Percentiles rank a stretch among this genome's conserved stretches.
phyloP scores from a whole-genome alignment of 2,797 vertebrate species.

The Pempheris klunzingeri region DNA sequence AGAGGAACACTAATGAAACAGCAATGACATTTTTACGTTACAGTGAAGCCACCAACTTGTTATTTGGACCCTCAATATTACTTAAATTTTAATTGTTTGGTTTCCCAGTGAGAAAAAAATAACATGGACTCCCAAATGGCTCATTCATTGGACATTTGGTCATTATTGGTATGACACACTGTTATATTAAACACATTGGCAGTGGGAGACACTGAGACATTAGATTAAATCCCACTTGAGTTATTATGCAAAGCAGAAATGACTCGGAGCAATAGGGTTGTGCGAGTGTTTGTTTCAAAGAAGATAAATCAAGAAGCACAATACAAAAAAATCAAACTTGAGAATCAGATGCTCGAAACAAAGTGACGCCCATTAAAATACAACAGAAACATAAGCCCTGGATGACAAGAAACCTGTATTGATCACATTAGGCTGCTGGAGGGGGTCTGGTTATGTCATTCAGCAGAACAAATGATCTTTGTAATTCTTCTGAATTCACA shows the following conservation, averaged over 20 bases:
- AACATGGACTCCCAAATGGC: neutral
- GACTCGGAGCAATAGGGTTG: neutral
- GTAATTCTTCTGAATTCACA: neutral
- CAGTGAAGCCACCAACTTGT: neutral
- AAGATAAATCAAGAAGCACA: slow-evolving; percentile 3
- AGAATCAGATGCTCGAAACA: neutral
- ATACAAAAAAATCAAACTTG: neutral
- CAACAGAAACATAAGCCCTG: neutral
- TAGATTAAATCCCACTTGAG: neutral
- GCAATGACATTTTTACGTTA: neutral
- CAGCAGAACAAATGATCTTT: slow-evolving; percentile 12
- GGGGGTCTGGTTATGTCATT: slow-evolving; percentile 23
- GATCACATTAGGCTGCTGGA: slow-evolving; percentile 12
- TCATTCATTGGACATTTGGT: neutral
- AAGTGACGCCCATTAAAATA: neutral
- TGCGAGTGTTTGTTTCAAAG: neutral
- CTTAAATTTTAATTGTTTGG: neutral
- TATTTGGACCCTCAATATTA: neutral
- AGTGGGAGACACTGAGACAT: neutral
- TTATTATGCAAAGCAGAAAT: neutral
- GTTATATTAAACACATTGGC: neutral
- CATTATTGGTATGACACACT: neutral
- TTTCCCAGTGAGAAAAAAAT: neutral
- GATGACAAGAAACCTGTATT: neutral
- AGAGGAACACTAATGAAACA: neutral